Conservation (phyloP, 2,113 vertebrate species). For the Peucedramus taeniatus region DNA sequence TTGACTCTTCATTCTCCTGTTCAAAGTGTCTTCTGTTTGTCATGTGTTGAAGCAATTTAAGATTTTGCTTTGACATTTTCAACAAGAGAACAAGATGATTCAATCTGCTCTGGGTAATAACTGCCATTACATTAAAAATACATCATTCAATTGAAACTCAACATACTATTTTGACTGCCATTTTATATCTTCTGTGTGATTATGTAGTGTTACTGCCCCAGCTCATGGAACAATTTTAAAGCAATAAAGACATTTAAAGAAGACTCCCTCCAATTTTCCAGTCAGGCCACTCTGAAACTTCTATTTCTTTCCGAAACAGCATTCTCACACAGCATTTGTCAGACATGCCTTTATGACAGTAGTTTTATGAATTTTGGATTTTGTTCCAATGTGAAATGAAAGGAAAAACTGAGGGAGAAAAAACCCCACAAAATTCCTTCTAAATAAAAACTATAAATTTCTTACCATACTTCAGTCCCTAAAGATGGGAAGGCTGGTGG, state of each 20-base stretch:
- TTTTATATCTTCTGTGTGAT: background rate
- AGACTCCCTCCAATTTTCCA: background rate
- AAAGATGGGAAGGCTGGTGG: background rate
- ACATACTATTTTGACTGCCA: background rate
- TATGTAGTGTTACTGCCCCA: background rate
- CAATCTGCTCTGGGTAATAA: conserved; percentile 37
- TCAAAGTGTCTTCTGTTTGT: conserved; percentile 31
- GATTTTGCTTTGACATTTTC: conserved; percentile 54
- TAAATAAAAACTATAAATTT: background rate
- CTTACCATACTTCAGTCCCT: background rate
- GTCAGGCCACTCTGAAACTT: background rate
- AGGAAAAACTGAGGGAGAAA: background rate
- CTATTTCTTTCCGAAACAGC: background rate
- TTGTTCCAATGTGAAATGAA: background rate
- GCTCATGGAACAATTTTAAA: background rate
- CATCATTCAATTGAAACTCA: background rate
- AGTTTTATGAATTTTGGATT: background rate
- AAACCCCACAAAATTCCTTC: background rate
- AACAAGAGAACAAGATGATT: conserved; percentile 20
- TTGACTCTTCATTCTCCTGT: background rate
- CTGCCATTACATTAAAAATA: conserved; percentile 20
- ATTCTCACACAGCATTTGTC: background rate
- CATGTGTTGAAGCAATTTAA: conserved; percentile 29
- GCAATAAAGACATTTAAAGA: background rate
- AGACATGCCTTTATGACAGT: background rate